Conservation (phyloP, 1,140 invertebrate species). For the Trichogramma pretiosum region DNA sequence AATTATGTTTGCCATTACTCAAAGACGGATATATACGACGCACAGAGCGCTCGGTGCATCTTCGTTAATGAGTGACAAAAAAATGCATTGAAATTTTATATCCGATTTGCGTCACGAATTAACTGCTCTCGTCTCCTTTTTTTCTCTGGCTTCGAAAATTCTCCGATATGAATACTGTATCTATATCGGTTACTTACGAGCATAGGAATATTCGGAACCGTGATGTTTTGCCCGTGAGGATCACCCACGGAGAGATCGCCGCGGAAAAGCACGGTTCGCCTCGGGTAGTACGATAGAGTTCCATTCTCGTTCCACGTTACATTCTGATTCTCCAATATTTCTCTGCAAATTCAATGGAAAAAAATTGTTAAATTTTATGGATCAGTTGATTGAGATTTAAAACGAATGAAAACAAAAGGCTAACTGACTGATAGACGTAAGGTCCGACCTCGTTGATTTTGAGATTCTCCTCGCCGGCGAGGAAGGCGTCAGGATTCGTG, state of each 20-base stretch:
- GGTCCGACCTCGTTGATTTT: slow-evolving; percentile 71
- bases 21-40: no score
- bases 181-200: slow-evolving; percentile 65
- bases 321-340: slow-evolving; percentile 58
- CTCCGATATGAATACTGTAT: no score
- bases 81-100: no score
- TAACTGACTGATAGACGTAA: slow-evolving; percentile 76
- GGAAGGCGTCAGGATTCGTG: slow-evolving; percentile 66
- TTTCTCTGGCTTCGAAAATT: no score
- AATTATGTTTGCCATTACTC: no score
- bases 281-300: slow-evolving; percentile 68
- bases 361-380: background rate
- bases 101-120: no score
- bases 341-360: slow-evolving; percentile 43
- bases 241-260: slow-evolving; percentile 61
- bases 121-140: no score
- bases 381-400: slow-evolving; percentile 4
- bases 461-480: slow-evolving; percentile 54
- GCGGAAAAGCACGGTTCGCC: slow-evolving; percentile 55
- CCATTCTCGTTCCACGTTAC: slow-evolving; percentile 62
- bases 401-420: no score
- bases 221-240: slow-evolving; percentile 54
- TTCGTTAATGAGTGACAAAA: no score
- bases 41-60: no score
- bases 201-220: slow-evolving; percentile 69